These are phyloP conservation scores for Abrostola triplasia DNA, from an alignment of 2,888 invertebrate genomes.

Conservation along the genomic window DNA sequence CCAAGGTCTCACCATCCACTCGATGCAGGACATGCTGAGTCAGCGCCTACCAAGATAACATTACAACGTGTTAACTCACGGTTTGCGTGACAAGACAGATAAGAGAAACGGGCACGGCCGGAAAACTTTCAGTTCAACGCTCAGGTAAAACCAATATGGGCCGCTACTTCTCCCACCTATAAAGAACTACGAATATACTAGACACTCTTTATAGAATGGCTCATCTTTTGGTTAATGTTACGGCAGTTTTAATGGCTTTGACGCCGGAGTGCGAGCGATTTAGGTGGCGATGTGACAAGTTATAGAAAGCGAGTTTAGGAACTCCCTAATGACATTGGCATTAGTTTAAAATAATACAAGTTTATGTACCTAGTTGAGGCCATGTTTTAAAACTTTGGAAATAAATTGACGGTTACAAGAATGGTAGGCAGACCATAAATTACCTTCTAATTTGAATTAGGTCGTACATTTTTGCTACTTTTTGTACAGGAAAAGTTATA, in stretches of 20 bases:
- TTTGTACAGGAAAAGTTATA: no score
- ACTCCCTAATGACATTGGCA: background rate
- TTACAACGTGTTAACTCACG: conserved; percentile 45
- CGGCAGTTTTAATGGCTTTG: conserved; percentile 35
- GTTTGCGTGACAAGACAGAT: conserved; percentile 51
- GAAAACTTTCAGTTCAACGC: conserved; percentile 38
- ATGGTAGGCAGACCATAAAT: conserved; percentile 1
- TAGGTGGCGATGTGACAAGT: conserved; percentile 11
- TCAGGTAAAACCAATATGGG: conserved; percentile 41
- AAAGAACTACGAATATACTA: conserved; percentile 26
- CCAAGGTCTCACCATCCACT: conserved; percentile 76
- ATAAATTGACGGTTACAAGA: no score
- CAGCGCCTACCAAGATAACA: conserved; percentile 69
- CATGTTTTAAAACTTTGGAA: no score
- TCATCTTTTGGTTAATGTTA: conserved; percentile 41
- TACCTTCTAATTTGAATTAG: conserved; percentile 7
- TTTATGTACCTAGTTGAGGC: no score
- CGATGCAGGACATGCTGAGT: conserved; percentile 81
- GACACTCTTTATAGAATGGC: conserved; percentile 11
- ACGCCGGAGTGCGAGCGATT: background rate
- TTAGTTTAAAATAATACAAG: background rate
- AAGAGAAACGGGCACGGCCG: conserved; percentile 30
- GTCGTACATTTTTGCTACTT: no score
- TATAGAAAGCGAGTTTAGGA: conserved; percentile 13
- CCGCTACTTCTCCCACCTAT: conserved; percentile 16